Base-by-base conservation (phyloP, 2,888 invertebrate species). In the Euzetes globulus region DNA sequence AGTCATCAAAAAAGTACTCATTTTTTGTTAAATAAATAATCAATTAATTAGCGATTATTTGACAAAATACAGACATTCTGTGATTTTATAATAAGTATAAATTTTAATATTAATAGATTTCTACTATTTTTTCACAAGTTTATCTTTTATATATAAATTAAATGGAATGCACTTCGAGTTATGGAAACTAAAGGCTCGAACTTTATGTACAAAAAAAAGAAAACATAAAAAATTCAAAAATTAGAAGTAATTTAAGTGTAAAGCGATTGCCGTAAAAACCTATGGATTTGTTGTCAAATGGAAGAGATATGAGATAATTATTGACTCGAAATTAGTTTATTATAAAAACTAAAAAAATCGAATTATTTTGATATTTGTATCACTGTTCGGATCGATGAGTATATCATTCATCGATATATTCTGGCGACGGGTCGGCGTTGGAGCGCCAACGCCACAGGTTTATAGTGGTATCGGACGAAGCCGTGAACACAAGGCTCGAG, bases 401-500 rank as follows among this genome's bases (percentile, higher is more conserved):
- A 41, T 41, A 33, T 41, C n/a, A n/a, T 6, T 50, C 50, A 19
- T 74, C 74, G 58, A 52, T 45, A 71, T 47, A 50, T 25, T 74
- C 74, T 22, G 74, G 74, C n/a, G 74, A 74, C 9, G 74, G 71
- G 45, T 74, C 71, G 13, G 55, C 9, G 52, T 58, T 71, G 11
- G 50, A 41, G 29, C 71, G 25, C 71, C 75, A 72, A 15, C 71
- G 58, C 74, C 74, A 76, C 17, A 76, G 50, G 33, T 60, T 75
- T 41, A 76, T 72, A 9, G 70, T 65, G 47, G 71, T 75, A 47
- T 76, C 76, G 19, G 71, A 71, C 82, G 91, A 90, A 47, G 91
- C 92, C 45, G 92, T 91, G 83, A 91, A 92, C 76, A 92, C 85
- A 78, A 86, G 85, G 72, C 86, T 85, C 22, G 86, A 85, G 82